A percentile compares a stretch with the other conserved stretches of the same genome.
phyloP scores from a whole-genome alignment of 2,797 vertebrate genomes.

The Lateolabrax maculatus region DNA sequence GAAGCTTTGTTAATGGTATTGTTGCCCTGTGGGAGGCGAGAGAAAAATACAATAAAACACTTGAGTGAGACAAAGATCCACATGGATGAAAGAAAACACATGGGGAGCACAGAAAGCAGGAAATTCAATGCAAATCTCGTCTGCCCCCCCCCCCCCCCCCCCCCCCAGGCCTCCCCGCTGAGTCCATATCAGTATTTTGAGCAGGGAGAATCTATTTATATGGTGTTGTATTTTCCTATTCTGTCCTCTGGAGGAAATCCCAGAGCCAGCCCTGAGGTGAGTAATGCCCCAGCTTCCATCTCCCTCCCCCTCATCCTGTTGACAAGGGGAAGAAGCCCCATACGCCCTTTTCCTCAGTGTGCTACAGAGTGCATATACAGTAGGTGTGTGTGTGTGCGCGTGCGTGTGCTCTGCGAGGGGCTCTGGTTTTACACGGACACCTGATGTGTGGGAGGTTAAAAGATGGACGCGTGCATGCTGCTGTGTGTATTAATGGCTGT shows the following conservation, averaged over 20 bases:
- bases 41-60: constrained; percentile 58
- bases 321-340: constrained; percentile 64
- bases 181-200: constrained; percentile 66
- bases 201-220: constrained; percentile 76
- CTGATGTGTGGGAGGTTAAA: constrained; percentile 56
- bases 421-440: constrained; percentile 59
- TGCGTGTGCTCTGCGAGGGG: constrained; percentile 49
- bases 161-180: constrained; percentile 16
- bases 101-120: constrained; percentile 34
- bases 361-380: constrained; percentile 10
- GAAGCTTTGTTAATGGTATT: constrained; percentile 60
- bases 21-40: constrained; percentile 54
- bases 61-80: constrained; percentile 63
- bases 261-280: constrained; percentile 67
- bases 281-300: constrained; percentile 65
- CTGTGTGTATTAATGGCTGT: constrained; percentile 43
- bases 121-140: constrained; percentile 71
- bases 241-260: constrained; percentile 79
- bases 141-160: background rate
- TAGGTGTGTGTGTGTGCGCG: constrained; percentile 3
- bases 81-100: constrained; percentile 63
- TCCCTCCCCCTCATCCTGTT: constrained; percentile 78
- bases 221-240: constrained; percentile 70
- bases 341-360: constrained; percentile 57
- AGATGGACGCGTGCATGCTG: constrained; percentile 58